These are phyloP conservation scores for Drosophila monieri DNA, from an alignment of 2,888 invertebrate genomes.

Conservation along the genomic window DNA sequence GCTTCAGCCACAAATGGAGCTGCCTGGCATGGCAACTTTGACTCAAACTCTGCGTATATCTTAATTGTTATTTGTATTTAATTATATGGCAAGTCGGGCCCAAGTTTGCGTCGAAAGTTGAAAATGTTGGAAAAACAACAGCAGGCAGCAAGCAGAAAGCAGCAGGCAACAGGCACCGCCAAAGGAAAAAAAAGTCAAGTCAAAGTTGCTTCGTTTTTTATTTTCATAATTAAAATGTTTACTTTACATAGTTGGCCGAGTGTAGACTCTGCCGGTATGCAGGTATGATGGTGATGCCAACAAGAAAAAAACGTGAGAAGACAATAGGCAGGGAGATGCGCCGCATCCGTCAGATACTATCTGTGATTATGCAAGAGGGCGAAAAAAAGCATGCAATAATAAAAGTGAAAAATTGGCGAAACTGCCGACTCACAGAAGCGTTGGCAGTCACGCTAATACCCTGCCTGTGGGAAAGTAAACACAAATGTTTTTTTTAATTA, in stretches of 20 bases:
- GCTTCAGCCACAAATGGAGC: conserved; percentile 37
- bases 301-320: conserved; percentile 7
- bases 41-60: conserved; percentile 26
- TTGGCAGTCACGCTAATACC: conserved; percentile 6
- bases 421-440: background rate
- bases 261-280: conserved; percentile 13
- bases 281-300: background rate
- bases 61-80: conserved; percentile 63
- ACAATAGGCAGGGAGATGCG: conserved; percentile 16
- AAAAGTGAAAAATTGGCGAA: conserved; percentile 23
- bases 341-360: conserved; percentile 24
- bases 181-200: conserved; percentile 15
- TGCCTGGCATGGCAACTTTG: conserved; percentile 6
- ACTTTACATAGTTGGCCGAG: conserved; percentile 46
- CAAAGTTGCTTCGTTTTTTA: conserved; percentile 34
- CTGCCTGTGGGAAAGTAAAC: background rate
- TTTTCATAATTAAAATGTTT: conserved; percentile 48
- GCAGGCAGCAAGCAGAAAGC: background rate
- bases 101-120: conserved; percentile 35
- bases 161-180: background rate
- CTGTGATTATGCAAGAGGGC: conserved; percentile 22
- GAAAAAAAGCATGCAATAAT: conserved; percentile 1
- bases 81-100: conserved; percentile 49
- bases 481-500: conserved; percentile 1
- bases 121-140: conserved; percentile 31